These are phyloP conservation scores for Trichogramma dendrolimi DNA, from an alignment of 2,888 invertebrate genomes.

Conservation along the genomic window DNA sequence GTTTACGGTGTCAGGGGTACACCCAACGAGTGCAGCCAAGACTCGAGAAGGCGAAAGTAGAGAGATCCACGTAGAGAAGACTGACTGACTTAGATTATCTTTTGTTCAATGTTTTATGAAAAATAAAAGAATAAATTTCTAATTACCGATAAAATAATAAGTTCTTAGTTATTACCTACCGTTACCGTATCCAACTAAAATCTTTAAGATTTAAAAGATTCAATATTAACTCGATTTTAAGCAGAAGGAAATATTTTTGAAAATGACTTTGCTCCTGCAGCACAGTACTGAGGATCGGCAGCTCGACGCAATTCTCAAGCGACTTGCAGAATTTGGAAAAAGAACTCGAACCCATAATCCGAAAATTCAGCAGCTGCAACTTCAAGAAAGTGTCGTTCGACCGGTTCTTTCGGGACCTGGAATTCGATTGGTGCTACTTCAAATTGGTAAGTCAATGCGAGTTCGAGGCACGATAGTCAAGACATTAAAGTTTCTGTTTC, in stretches of 20 bases:
- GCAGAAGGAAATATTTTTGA: neutral
- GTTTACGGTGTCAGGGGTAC: too few species aligned
- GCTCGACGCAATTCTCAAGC: constrained; percentile 68
- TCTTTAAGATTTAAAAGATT: too few species aligned
- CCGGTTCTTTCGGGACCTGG: constrained; percentile 73
- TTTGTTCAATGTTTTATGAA: too few species aligned
- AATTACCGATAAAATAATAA: too few species aligned
- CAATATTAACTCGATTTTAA: neutral
- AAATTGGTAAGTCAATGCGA: constrained; percentile 61
- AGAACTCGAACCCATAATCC: constrained; percentile 72
- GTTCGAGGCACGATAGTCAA: neutral
- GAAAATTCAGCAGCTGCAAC: constrained; percentile 72
- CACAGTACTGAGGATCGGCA: constrained; percentile 77
- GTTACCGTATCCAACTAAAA: too few species aligned
- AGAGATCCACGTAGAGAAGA: too few species aligned
- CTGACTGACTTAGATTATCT: too few species aligned
- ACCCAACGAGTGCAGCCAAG: too few species aligned
- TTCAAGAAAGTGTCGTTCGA: constrained; percentile 85
- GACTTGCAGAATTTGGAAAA: constrained; percentile 68
- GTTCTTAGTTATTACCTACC: too few species aligned
- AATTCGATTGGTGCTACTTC: constrained; percentile 87
- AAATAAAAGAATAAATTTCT: too few species aligned
- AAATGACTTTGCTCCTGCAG: constrained; percentile 51
- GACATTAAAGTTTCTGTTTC: neutral
- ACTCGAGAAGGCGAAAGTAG: too few species aligned